Evolutionary conservation across 2,113 vertebrate species (phyloP).

Genomic region (Calypte anna): DNA sequence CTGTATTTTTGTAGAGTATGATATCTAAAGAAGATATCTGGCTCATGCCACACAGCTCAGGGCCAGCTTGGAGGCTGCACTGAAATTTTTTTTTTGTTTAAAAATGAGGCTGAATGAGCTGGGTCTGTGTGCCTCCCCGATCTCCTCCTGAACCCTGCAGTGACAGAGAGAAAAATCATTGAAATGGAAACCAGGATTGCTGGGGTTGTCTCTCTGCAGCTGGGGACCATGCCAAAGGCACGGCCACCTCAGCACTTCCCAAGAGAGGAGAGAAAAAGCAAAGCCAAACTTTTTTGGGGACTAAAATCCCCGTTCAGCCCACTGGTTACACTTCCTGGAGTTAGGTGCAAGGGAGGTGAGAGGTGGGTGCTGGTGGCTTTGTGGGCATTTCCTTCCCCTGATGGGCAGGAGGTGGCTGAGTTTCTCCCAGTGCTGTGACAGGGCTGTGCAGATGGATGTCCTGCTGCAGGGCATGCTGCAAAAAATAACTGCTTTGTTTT

Average conservation of each 20-base stretch:
- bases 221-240: background rate
- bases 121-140: fast-evolving
- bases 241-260: fast-evolving
- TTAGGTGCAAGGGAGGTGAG: background rate
- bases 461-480: background rate
- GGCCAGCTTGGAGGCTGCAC: fast-evolving
- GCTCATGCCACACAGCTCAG: background rate
- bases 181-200: background rate
- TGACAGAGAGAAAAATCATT: background rate
- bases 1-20: background rate
- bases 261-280: fast-evolving
- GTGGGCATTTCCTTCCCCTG: fast-evolving
- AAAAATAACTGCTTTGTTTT: background rate
- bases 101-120: background rate
- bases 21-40: background rate
- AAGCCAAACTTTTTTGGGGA: background rate
- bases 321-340: background rate
- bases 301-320: background rate
- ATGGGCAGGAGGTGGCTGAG: fast-evolving
- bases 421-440: fast-evolving
- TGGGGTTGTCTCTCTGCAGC: background rate
- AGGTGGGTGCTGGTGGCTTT: background rate
- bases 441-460: fast-evolving
- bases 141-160: background rate
- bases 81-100: background rate